Base-by-base conservation (phyloP, 2,113 vertebrate species). In the Lota lota region DNA sequence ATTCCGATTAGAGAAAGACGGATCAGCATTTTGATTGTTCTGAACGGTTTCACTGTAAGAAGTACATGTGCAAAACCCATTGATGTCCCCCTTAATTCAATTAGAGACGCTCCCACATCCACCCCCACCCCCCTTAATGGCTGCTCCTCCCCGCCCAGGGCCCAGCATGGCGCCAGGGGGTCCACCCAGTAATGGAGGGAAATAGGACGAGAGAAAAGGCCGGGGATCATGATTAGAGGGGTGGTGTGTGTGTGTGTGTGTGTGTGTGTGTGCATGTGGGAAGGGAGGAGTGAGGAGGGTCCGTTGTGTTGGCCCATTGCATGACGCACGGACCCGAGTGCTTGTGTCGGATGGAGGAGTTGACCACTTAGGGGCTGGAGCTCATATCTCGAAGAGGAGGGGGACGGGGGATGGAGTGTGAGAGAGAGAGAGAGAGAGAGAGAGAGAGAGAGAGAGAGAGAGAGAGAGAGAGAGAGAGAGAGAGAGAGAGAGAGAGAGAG, bases 11-110 rank as follows among this genome's bases (percentile, higher is more conserved):
- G 86, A 83, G 82, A 33, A 80, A 87, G 86, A 87, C 68, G 80
- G 70, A 87, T 88, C 68, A 75, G 69, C 72, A 58, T 73, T 71
- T 67, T 77, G 79, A 79, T 76, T 80, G 65, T 79, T 83, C 61
- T 83, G 80, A 73, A 87, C 78, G 72, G 75, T 78, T 89, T 84
- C 78, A 86, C 72, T 85, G 78, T 83, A 83, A 71, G 81, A 83
- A 86, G 75, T 82, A 84, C 83, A 90, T 87, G 83, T 83, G 84
- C 76, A 84, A 7, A 91, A 91, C 75, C 88, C 87, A 90, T 83
- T 91, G 83, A 88, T 86, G 87, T 85, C 79, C 70, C 80, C 21
- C 61, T 66, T 88, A 88, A 92, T 85, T 84, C 65, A 80, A 90
- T 92, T 83, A 90, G 20, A 63, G 69, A 89, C 72, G 85, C 86